phyloP scores from a whole-genome alignment of 2,888 invertebrate genomes.

The Dolichopus griseipennis region DNA sequence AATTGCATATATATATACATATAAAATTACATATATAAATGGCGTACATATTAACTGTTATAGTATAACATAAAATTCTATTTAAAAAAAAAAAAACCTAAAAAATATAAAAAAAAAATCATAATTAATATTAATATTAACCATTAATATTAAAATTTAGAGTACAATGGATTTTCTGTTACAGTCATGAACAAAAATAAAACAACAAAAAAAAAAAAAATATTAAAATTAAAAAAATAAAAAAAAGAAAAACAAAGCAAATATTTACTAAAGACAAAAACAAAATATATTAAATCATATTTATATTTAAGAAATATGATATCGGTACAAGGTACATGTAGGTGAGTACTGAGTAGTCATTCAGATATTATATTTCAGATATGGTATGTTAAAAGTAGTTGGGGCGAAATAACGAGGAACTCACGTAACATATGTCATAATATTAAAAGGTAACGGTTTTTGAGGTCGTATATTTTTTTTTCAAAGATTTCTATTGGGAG shows the following conservation, averaged over 20 bases:
- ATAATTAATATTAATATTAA: background rate
- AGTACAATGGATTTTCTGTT: too few species aligned
- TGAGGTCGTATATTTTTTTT: background rate
- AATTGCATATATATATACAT: too few species aligned
- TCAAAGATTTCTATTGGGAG: background rate
- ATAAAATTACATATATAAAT: too few species aligned
- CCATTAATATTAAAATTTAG: background rate
- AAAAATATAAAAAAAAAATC: background rate
- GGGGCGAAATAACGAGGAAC: too few species aligned
- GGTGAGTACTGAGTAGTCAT: too few species aligned
- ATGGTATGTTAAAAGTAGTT: too few species aligned
- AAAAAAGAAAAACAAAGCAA: too few species aligned
- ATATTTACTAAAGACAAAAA: background rate
- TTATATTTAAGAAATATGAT: background rate
- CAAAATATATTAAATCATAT: background rate
- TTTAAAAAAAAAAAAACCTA: too few species aligned
- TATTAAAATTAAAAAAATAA: too few species aligned
- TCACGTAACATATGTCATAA: background rate
- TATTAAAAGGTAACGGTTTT: background rate
- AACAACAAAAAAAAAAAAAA: background rate
- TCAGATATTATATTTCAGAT: too few species aligned
- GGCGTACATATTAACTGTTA: too few species aligned
- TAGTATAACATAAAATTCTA: too few species aligned
- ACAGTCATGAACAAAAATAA: background rate
- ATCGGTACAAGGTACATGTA: background rate